Percentiles rank a stretch among this genome's conserved stretches.
Evolutionary conservation across 2,888 invertebrate genomes (phyloP).

Genomic region (Galeruca laticollis): DNA sequence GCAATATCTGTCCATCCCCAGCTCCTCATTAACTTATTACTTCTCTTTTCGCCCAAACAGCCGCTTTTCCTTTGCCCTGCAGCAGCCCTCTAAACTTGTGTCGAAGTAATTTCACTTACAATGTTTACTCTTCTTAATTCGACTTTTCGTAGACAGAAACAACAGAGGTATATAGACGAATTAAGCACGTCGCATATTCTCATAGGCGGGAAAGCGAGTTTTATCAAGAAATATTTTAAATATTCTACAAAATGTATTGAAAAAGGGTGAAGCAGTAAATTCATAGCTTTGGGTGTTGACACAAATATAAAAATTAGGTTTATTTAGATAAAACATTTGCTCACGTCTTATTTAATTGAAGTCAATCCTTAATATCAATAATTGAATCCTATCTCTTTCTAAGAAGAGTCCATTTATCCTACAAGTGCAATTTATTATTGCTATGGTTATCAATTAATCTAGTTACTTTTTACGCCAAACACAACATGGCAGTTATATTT

Average conservation of each 20-base stretch:
- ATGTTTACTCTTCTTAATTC: slow-evolving; percentile 45
- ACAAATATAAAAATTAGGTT: not conserved
- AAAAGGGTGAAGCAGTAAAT: no score
- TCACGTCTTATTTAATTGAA: no score
- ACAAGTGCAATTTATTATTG: no score
- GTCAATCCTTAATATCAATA: no score
- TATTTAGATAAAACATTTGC: no score
- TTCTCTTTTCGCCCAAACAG: slow-evolving; percentile 18
- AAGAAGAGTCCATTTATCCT: no score
- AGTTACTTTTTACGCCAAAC: no score
- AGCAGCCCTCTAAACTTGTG: slow-evolving; percentile 8
- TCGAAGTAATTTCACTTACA: slow-evolving; percentile 41
- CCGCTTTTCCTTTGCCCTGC: slow-evolving; percentile 15
- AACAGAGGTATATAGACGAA: slow-evolving; percentile 41
- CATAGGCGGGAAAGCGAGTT: not conserved
- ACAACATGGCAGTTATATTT: no score
- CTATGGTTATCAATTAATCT: no score
- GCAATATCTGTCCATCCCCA: slow-evolving; percentile 28
- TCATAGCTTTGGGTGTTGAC: not conserved
- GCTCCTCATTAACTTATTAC: slow-evolving; percentile 30
- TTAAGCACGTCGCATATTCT: slow-evolving; percentile 30
- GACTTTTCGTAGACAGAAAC: slow-evolving; percentile 40
- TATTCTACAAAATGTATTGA: not conserved
- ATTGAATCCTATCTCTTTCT: no score
- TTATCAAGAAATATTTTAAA: not conserved